These are phyloP conservation scores for Pseudomugil gertrudae DNA, from an alignment of 2,797 vertebrate species.

Conservation along the genomic window DNA sequence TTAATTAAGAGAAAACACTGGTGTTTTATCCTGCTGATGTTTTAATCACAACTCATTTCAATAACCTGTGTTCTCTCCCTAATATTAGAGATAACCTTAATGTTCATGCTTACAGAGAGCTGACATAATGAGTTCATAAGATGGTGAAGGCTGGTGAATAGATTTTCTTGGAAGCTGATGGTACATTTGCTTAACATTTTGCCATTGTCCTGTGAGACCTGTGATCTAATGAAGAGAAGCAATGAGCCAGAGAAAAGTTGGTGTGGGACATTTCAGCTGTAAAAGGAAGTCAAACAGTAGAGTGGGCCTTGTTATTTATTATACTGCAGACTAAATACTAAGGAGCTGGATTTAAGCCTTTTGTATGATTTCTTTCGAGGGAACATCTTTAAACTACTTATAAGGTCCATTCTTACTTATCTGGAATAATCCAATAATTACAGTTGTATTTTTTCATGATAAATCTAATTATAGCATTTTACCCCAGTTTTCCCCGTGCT, in stretches of 20 bases:
- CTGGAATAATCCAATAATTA: slow-evolving; percentile 1
- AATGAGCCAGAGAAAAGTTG: slow-evolving; percentile 11
- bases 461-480: background rate
- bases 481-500: background rate
- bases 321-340: slow-evolving; percentile 30
- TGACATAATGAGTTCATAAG: slow-evolving; percentile 2
- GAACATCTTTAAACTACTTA: background rate
- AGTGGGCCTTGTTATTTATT: slow-evolving; percentile 38
- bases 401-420: background rate
- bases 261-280: slow-evolving; percentile 16
- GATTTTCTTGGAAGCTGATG: slow-evolving; percentile 6
- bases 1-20: background rate
- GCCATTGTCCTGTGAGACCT: slow-evolving; percentile 22
- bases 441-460: background rate
- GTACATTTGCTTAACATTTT: slow-evolving; percentile 29
- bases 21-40: background rate
- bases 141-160: slow-evolving; percentile 15
- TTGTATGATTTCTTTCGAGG: slow-evolving; percentile 3
- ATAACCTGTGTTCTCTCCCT: background rate
- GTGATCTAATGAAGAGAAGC: slow-evolving; percentile 4
- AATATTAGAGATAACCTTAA: background rate
- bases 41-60: background rate
- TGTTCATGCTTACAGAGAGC: background rate
- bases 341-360: background rate
- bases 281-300: slow-evolving; percentile 32